Base-by-base conservation (phyloP, 2,888 invertebrate genomes). In the Pollenia angustigena region DNA sequence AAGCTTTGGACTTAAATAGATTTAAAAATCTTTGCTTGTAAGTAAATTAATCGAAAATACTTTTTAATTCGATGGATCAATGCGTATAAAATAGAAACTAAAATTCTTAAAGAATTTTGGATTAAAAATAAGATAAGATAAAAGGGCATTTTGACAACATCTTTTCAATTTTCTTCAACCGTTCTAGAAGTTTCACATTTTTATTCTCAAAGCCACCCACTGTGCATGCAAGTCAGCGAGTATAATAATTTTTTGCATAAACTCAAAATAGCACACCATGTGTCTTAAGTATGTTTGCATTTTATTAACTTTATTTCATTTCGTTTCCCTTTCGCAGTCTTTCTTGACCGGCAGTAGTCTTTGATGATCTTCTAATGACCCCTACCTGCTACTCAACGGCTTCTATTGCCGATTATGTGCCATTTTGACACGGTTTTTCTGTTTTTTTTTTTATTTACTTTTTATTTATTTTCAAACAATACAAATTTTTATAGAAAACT, bases 361-460 rank as follows among this genome's bases (percentile, higher is more conserved):
- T 68, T 78, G 87, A 81, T 81, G 71, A 44, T 80, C 16, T 60
- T 60, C 44, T 75, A 66, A 79, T 87, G 72, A 62, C 52, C 78
- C 48, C 56, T 80, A 84, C 82, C 79, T 86, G 82, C 75, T 81
- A 68, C 44, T 64, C 44, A 56, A 56, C 58, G 16, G 32, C 44
- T 66, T 32, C 48, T 48, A 54, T 64, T 72, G 69, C 58, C 68
- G 44, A 69, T 86, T 80, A 58, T 69, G 9, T 58, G 54, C 62
- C 56, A 81, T 84, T 87, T 84, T 81, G 83, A 72, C 81, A 87
- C 78, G 84, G 84, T 87, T 84, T 87, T 32, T 32, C 32, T 32
- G 23, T 23, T 32, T 32, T 32, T 32, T 87, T 54, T 68, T 54
- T 72, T 81, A 78, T 81, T 84, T 84, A 68, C 74, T 78, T 82